Conservation (phyloP, 1,140 invertebrate genomes). For the Theocolax elegans region DNA sequence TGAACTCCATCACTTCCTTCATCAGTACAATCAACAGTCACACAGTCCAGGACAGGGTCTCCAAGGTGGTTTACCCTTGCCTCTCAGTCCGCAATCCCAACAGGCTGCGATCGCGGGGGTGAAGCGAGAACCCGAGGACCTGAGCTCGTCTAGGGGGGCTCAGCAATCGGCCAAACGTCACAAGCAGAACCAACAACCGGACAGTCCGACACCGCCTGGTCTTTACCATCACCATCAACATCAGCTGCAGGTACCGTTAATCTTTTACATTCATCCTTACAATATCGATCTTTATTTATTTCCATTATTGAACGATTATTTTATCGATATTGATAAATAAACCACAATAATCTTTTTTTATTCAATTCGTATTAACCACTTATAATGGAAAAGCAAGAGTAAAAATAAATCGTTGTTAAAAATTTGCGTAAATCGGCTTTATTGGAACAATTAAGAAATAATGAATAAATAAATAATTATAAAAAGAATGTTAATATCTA, state of each 20-base stretch:
- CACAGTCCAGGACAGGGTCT: conserved; percentile 65
- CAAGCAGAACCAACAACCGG: conserved; percentile 62
- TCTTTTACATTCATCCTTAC: too few species aligned
- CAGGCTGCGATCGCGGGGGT: conserved; percentile 66
- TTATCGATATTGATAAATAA: too few species aligned
- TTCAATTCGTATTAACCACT: too few species aligned
- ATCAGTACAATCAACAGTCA: conserved; percentile 74
- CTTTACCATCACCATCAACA: conserved; percentile 70
- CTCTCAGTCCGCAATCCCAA: conserved; percentile 63
- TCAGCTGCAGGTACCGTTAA: conserved; percentile 61
- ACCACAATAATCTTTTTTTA: too few species aligned
- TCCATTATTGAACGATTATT: too few species aligned
- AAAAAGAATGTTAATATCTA: too few species aligned
- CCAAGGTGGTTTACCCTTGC: conserved; percentile 62
- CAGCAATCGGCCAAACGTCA: conserved; percentile 67
- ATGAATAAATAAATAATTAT: too few species aligned
- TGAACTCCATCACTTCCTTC: conserved; percentile 71
- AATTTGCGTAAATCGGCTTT: too few species aligned
- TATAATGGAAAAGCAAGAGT: too few species aligned
- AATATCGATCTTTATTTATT: too few species aligned
- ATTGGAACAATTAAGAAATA: too few species aligned
- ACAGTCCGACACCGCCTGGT: conserved; percentile 71
- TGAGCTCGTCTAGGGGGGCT: conserved; percentile 69
- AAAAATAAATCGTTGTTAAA: too few species aligned
- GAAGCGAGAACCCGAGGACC: conserved; percentile 76